These are phyloP conservation scores for Agelaius tricolor DNA, from an alignment of 2,113 vertebrate genomes.

Conservation along the genomic window DNA sequence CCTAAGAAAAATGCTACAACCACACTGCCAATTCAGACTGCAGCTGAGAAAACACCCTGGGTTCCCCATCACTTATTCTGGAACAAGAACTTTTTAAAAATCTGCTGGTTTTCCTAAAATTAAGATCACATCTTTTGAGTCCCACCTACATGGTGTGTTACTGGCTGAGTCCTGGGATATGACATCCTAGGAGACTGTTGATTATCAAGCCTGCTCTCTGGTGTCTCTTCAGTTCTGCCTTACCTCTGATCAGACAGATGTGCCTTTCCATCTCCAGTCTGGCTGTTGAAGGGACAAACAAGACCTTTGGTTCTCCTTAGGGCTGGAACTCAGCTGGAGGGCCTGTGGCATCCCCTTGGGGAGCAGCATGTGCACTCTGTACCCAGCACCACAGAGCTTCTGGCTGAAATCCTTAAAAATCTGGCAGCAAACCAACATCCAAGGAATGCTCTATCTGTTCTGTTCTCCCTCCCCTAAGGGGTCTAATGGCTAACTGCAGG, in stretches of 20 bases:
- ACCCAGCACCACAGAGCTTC: fast-evolving
- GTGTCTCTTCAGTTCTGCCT: neutral
- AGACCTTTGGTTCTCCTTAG: fast-evolving
- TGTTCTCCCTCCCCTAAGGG: neutral
- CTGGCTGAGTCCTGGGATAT: neutral
- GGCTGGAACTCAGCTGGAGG: neutral
- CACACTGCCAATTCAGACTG: neutral
- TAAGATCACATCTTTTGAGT: neutral
- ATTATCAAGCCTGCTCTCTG: neutral
- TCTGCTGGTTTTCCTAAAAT: neutral
- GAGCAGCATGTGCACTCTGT: fast-evolving
- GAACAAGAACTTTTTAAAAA: neutral
- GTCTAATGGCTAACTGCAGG: neutral
- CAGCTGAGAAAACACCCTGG: neutral
- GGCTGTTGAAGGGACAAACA: neutral
- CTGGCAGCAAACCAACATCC: neutral
- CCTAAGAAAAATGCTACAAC: neutral
- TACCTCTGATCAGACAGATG: neutral
- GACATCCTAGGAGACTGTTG: fast-evolving
- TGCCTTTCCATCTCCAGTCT: neutral
- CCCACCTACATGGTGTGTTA: fast-evolving
- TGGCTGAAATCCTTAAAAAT: neutral
- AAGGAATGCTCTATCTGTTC: fast-evolving
- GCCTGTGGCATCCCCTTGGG: fast-evolving
- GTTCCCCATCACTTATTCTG: neutral